Percentiles rank a stretch among this genome's conserved stretches.
Evolutionary conservation across 2,797 vertebrate species (phyloP).

Genomic region (Otolemur crassicaudatus): DNA sequence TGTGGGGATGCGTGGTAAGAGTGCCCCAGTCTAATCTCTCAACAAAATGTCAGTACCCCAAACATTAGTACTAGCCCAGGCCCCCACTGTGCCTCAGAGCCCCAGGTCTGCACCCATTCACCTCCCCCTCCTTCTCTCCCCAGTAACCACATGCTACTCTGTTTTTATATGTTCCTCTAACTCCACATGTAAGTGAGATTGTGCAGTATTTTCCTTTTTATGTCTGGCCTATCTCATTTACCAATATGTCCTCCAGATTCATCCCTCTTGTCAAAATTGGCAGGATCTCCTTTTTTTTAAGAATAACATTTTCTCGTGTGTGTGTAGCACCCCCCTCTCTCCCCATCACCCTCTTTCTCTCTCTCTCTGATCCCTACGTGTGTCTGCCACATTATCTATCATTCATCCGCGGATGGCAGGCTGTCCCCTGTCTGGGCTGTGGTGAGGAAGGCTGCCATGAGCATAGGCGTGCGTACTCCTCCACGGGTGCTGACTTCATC

Average conservation of each 20-base stretch:
- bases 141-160: background rate
- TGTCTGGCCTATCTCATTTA: background rate
- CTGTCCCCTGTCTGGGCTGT: background rate
- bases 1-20: background rate
- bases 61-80: too few relatives aligned
- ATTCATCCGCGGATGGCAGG: too few relatives aligned
- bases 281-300: background rate
- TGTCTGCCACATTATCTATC: too few relatives aligned
- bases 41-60: too few relatives aligned
- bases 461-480: background rate
- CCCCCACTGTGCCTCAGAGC: fast-evolving
- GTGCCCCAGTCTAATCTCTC: background rate
- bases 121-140: too few relatives aligned
- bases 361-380: too few relatives aligned
- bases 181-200: background rate
- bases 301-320: background rate
- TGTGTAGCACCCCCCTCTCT: too few relatives aligned
- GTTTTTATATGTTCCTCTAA: background rate
- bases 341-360: too few relatives aligned
- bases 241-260: too few relatives aligned
- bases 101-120: fast-evolving
- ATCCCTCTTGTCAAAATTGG: background rate
- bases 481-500: background rate
- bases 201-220: background rate
- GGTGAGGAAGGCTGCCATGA: background rate